A percentile compares a stretch with the other conserved stretches of the same genome.
These are phyloP conservation scores for Stenurella melanura DNA, from an alignment of 2,888 invertebrate species.

Conservation along the genomic window DNA sequence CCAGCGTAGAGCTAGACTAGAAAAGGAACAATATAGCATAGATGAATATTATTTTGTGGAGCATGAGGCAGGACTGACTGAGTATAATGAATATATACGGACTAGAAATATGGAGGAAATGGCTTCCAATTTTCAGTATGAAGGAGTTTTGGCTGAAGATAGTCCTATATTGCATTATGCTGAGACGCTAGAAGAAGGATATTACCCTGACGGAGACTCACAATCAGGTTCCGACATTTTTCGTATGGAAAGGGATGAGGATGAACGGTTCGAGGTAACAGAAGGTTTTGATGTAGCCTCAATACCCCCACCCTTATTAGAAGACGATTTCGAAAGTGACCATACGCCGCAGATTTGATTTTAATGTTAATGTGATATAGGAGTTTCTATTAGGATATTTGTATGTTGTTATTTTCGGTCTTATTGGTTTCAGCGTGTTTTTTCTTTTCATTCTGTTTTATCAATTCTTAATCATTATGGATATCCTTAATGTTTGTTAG, in stretches of 20 bases:
- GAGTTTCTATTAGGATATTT: conserved; percentile 53
- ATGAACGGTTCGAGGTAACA: conserved; percentile 80
- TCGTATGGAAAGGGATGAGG: conserved; percentile 72
- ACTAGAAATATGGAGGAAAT: conserved; percentile 69
- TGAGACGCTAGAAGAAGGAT: conserved; percentile 77
- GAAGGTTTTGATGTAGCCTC: conserved; percentile 85
- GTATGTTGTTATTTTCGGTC: conserved; percentile 56
- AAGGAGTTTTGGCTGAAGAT: conserved; percentile 62
- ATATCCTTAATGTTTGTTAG: conserved; percentile 58
- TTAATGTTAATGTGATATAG: conserved; percentile 66
- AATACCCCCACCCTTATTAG: conserved; percentile 85
- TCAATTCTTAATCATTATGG: conserved; percentile 57
- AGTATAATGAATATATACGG: conserved; percentile 69
- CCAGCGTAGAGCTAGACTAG: conserved; percentile 75
- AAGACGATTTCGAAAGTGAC: conserved; percentile 82
- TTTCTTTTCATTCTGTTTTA: conserved; percentile 54
- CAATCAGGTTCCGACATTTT: conserved; percentile 74
- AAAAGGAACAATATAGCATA: conserved; percentile 72
- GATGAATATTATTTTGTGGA: conserved; percentile 71
- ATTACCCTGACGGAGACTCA: conserved; percentile 78
- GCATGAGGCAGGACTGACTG: conserved; percentile 64
- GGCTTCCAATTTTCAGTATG: conserved; percentile 68
- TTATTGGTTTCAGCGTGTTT: conserved; percentile 52
- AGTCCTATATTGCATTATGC: conserved; percentile 61
- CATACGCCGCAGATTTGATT: conserved; percentile 70